These are phyloP conservation scores for Nipponacmea schrenckii DNA, from an alignment of 2,888 invertebrate genomes.

Conservation along the genomic window DNA sequence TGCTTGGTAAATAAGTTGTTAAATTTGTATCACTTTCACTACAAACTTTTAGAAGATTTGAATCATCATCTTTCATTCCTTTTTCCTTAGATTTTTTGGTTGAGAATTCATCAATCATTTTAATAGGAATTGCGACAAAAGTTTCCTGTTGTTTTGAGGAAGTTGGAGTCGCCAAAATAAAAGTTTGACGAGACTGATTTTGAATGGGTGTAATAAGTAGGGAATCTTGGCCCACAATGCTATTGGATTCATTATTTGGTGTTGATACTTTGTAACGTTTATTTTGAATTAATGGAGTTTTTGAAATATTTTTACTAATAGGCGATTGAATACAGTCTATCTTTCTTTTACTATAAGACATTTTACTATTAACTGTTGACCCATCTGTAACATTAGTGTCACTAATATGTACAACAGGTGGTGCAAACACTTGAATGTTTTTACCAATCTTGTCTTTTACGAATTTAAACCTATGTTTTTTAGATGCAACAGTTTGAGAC, in stretches of 20 bases:
- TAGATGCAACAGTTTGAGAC: no score
- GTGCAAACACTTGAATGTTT: background rate
- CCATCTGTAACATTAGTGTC: background rate
- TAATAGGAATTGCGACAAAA: no score
- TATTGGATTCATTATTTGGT: background rate
- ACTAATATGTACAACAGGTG: background rate
- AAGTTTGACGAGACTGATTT: constrained; percentile 12
- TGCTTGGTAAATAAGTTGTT: background rate
- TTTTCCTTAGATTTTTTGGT: no score
- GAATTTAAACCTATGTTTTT: no score
- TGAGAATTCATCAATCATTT: no score
- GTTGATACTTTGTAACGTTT: background rate
- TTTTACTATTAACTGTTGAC: background rate
- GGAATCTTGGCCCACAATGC: constrained; percentile 23
- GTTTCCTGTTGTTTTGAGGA: background rate
- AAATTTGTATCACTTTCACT: no score
- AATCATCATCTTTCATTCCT: no score
- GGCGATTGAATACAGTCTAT: background rate
- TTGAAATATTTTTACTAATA: background rate
- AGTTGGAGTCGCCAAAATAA: constrained; percentile 20
- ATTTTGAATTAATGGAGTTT: background rate
- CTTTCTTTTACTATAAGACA: background rate
- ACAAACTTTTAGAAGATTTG: no score
- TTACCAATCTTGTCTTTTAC: no score
- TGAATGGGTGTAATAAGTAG: constrained; percentile 21